These are phyloP conservation scores for Cerastis rubricosa DNA, from an alignment of 2,888 invertebrate species.

Conservation along the genomic window DNA sequence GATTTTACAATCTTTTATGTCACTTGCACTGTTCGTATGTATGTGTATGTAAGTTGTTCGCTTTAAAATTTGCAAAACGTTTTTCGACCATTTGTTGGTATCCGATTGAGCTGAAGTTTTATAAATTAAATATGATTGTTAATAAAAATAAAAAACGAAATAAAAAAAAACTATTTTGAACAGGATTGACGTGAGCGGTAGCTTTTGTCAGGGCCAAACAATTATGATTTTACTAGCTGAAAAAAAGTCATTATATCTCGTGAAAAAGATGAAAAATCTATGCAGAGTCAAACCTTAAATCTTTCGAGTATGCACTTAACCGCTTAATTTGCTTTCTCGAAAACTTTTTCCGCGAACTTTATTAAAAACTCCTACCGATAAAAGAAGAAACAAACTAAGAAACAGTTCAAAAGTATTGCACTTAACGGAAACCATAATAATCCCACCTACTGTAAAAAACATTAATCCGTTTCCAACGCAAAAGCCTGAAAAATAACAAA, in stretches of 20 bases:
- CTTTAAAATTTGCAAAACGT: background rate
- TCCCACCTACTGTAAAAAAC: constrained; percentile 1
- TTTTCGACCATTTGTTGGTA: background rate
- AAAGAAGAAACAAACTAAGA: background rate
- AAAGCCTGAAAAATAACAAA: constrained; percentile 28
- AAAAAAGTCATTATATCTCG: background rate
- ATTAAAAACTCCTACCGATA: background rate
- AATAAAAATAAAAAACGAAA: too few species aligned
- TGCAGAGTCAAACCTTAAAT: background rate
- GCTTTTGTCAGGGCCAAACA: too few species aligned
- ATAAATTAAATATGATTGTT: too few species aligned
- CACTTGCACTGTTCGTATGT: background rate
- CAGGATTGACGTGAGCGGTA: too few species aligned
- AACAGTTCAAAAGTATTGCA: background rate
- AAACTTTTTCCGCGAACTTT: background rate
- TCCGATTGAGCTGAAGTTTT: too few species aligned
- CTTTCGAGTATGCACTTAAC: background rate
- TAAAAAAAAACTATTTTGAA: too few species aligned
- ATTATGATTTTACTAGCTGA: background rate
- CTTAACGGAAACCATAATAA: constrained; percentile 11
- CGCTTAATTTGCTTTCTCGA: background rate
- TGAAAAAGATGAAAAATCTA: too few species aligned
- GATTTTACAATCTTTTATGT: background rate
- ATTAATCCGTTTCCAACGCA: constrained; percentile 28
- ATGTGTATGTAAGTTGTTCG: background rate